A percentile compares a stretch with the other conserved stretches of the same genome.
These are phyloP conservation scores for Odontocolon sp. DNA, from an alignment of 2,888 invertebrate species.

Conservation along the genomic window DNA sequence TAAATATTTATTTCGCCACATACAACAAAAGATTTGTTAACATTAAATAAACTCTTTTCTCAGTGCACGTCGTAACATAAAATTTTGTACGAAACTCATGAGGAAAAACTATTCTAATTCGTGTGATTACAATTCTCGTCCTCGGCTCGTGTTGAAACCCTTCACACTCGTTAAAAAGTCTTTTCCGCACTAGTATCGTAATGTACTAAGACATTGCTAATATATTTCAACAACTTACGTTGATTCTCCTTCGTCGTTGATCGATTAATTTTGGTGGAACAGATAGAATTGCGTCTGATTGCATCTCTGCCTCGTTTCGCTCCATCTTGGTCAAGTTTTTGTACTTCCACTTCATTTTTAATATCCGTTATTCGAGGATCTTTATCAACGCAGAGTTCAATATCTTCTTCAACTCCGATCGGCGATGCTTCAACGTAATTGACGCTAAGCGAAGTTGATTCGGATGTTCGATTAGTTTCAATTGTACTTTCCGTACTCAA, in stretches of 20 bases:
- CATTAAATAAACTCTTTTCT: no score
- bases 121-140: no score
- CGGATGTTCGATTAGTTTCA: slow-evolving; percentile 17
- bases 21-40: no score
- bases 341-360: no score
- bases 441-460: slow-evolving; percentile 21
- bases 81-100: no score
- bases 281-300: not conserved
- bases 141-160: no score
- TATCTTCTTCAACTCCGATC: not conserved
- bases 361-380: not conserved
- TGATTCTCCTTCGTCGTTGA: not conserved
- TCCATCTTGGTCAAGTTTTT: no score
- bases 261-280: not conserved
- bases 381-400: slow-evolving; percentile 3
- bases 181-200: no score
- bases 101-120: no score
- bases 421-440: not conserved
- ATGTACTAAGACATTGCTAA: not conserved
- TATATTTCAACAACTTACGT: slow-evolving; percentile 1
- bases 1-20: no score
- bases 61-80: no score
- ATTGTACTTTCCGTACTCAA: slow-evolving; percentile 39
- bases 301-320: not conserved
- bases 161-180: no score